phyloP scores from a whole-genome alignment of 2,888 invertebrate genomes.

The Drosophila kanekoi region DNA sequence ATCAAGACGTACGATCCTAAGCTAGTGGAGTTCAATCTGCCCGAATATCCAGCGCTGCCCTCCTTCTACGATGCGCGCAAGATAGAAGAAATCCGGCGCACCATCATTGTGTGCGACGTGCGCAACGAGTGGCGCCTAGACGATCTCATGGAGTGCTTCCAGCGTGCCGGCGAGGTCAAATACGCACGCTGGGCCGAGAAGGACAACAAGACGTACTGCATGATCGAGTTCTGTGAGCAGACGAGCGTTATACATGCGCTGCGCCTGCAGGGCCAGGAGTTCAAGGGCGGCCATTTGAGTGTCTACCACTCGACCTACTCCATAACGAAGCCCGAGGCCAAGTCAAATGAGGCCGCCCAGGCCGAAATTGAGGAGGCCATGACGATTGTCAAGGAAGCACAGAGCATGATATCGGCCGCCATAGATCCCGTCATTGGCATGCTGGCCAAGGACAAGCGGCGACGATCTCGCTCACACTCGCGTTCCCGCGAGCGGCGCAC shows the following conservation, averaged over 20 bases:
- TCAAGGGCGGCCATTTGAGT: slow-evolving; percentile 89
- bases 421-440: slow-evolving; percentile 96
- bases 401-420: slow-evolving; percentile 96
- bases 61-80: slow-evolving; percentile 94
- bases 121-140: slow-evolving; percentile 90
- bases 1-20: slow-evolving; percentile 96
- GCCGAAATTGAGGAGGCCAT: slow-evolving; percentile 98
- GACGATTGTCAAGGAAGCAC: slow-evolving; percentile 98
- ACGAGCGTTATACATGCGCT: slow-evolving; percentile 94
- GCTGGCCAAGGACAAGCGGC: slow-evolving; percentile 93
- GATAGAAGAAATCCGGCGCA: slow-evolving; percentile 98
- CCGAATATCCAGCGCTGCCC: slow-evolving; percentile 96
- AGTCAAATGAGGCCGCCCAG: slow-evolving; percentile 97
- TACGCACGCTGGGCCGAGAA: slow-evolving; percentile 96
- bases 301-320: slow-evolving; percentile 97
- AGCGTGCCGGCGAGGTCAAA: slow-evolving; percentile 96
- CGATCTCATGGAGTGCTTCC: slow-evolving; percentile 95
- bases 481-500: slow-evolving; percentile 88
- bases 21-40: slow-evolving; percentile 91
- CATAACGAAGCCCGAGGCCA: slow-evolving; percentile 96
- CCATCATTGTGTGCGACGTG: slow-evolving; percentile 94
- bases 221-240: slow-evolving; percentile 98
- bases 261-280: slow-evolving; percentile 91
- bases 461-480: slow-evolving; percentile 86
- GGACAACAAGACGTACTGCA: slow-evolving; percentile 91